Conservation (phyloP, 1,140 invertebrate genomes). For the Drosophila yakuba region DNA sequence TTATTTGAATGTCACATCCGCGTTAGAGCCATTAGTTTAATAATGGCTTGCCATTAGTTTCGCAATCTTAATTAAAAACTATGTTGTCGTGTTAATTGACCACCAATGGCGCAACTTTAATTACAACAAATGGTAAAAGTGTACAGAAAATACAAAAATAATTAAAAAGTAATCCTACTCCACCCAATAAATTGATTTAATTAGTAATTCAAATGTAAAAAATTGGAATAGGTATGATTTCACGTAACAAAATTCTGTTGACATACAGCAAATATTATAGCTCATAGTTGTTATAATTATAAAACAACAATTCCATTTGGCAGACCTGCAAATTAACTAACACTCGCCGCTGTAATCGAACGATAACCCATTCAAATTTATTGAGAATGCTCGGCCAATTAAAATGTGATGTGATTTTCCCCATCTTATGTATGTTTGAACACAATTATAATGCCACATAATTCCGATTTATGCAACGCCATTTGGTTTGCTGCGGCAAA, state of each 20-base stretch:
- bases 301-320: slow-evolving; percentile 36
- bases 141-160: slow-evolving; percentile 2
- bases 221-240: slow-evolving; percentile 11
- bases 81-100: not conserved
- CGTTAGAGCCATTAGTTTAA: not conserved
- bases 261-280: slow-evolving; percentile 39
- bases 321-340: slow-evolving; percentile 7
- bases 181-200: slow-evolving; percentile 56
- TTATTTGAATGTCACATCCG: not conserved
- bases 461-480: slow-evolving; percentile 38
- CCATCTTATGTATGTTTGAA: slow-evolving; percentile 38
- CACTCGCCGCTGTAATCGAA: slow-evolving; percentile 29
- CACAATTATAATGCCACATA: slow-evolving; percentile 54
- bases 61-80: slow-evolving; percentile 1
- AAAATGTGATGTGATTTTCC: slow-evolving; percentile 39
- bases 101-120: not conserved
- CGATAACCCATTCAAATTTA: slow-evolving; percentile 33
- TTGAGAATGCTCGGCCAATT: slow-evolving; percentile 52
- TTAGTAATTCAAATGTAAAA: slow-evolving; percentile 31
- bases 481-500: slow-evolving; percentile 16
- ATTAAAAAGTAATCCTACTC: slow-evolving; percentile 7
- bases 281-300: slow-evolving; percentile 42
- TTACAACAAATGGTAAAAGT: slow-evolving; percentile 15
- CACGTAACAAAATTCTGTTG: slow-evolving; percentile 14
- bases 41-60: not conserved